A percentile compares a stretch with the other conserved stretches of the same genome.
phyloP scores from a whole-genome alignment of 2,797 vertebrate species.

The Argentina silus region DNA sequence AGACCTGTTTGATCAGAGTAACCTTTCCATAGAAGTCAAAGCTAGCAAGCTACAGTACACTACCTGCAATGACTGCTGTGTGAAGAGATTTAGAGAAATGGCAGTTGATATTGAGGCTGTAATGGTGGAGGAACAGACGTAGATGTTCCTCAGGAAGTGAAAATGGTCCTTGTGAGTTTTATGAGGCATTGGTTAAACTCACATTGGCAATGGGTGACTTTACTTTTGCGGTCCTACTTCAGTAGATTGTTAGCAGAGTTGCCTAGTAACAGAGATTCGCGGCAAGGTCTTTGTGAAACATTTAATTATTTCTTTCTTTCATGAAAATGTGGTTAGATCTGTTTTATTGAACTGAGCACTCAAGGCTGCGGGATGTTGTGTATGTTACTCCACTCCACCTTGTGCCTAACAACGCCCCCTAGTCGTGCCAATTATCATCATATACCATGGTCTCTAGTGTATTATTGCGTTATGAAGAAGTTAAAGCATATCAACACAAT shows the following conservation, averaged over 20 bases:
- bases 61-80: neutral
- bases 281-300: conserved; percentile 1
- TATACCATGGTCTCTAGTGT: neutral
- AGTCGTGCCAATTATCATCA: neutral
- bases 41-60: neutral
- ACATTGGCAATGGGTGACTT: neutral
- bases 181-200: neutral
- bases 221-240: neutral
- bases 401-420: conserved; percentile 5
- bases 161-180: neutral
- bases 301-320: conserved; percentile 3
- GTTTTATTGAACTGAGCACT: conserved; percentile 4
- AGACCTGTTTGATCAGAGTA: neutral
- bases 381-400: neutral
- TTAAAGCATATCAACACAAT: neutral
- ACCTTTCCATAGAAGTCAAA: neutral
- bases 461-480: neutral
- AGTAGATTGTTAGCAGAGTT: neutral
- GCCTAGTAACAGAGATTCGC: conserved; percentile 7
- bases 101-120: neutral
- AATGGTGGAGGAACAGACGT: neutral
- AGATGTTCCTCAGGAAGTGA: no score
- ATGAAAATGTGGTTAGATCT: neutral
- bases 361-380: neutral
- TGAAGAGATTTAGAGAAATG: neutral